Evolutionary conservation across 2,888 invertebrate genomes (phyloP).

Genomic region (Leptinotarsa tumamoca): DNA sequence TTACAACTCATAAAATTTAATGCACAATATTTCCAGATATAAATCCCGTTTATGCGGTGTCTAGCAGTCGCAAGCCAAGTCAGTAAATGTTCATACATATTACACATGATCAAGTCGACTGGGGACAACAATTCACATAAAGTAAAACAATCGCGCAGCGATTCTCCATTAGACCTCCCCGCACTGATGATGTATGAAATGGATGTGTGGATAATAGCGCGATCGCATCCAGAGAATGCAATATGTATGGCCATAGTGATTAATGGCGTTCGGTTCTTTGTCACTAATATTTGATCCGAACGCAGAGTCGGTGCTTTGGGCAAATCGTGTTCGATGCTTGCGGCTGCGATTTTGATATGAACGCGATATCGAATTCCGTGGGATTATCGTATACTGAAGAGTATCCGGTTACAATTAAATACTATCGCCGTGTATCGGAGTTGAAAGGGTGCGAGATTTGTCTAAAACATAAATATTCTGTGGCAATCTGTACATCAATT

Average conservation of each 20-base stretch:
- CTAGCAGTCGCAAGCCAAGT: conserved; percentile 39
- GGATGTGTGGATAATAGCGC: conserved; percentile 36
- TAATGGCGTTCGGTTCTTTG: conserved; percentile 43
- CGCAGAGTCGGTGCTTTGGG: neutral
- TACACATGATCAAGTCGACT: conserved; percentile 27
- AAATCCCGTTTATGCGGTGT: conserved; percentile 45
- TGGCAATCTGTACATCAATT: too few species aligned
- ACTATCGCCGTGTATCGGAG: too few species aligned
- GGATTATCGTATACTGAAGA: too few species aligned
- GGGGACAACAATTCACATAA: conserved; percentile 26
- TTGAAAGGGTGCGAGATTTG: too few species aligned
- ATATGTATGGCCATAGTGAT: conserved; percentile 54
- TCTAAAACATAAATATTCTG: too few species aligned
- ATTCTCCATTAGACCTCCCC: conserved; percentile 31
- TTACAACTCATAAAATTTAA: conserved; percentile 61
- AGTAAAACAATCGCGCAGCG: conserved; percentile 32
- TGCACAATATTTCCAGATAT: conserved; percentile 57
- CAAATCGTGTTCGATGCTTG: too few species aligned
- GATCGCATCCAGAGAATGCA: conserved; percentile 50
- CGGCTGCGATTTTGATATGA: too few species aligned
- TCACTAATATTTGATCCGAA: conserved; percentile 18
- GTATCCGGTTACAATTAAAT: too few species aligned
- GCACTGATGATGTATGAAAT: conserved; percentile 36
- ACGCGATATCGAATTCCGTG: too few species aligned
- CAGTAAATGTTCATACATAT: conserved; percentile 32